phyloP scores from a whole-genome alignment of 2,797 vertebrate genomes.

The Rhincodon typus region DNA sequence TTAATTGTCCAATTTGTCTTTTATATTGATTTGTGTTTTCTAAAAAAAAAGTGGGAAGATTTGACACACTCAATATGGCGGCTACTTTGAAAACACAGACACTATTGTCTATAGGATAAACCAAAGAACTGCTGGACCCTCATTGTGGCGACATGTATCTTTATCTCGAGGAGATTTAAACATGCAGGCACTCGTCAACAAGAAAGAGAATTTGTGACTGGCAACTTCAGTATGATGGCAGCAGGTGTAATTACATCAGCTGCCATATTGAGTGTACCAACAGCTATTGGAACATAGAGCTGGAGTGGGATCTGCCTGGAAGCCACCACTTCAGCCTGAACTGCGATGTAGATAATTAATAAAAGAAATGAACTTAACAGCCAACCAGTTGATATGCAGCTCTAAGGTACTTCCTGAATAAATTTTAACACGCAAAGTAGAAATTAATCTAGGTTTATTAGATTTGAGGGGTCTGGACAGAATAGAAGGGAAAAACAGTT shows the following conservation, averaged over 20 bases:
- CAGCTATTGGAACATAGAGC: neutral
- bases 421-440: neutral
- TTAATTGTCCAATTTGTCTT: constrained; percentile 15
- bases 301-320: neutral
- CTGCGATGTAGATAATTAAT: constrained; percentile 28
- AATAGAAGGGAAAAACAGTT: too few species aligned
- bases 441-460: neutral
- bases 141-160: neutral
- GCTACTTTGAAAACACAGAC: neutral
- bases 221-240: too few species aligned
- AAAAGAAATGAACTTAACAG: neutral
- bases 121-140: neutral
- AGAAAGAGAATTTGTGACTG: too few species aligned
- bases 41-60: neutral
- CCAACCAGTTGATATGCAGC: neutral
- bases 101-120: neutral
- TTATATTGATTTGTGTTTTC: neutral
- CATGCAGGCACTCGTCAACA: neutral
- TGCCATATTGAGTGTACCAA: neutral
- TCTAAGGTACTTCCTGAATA: neutral
- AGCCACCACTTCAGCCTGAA: neutral
- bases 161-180: neutral
- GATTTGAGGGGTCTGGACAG: too few species aligned
- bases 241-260: neutral
- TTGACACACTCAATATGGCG: neutral